Evolutionary conservation across 2,797 vertebrate genomes (phyloP).

Genomic region (Sphaeramia orbicularis): DNA sequence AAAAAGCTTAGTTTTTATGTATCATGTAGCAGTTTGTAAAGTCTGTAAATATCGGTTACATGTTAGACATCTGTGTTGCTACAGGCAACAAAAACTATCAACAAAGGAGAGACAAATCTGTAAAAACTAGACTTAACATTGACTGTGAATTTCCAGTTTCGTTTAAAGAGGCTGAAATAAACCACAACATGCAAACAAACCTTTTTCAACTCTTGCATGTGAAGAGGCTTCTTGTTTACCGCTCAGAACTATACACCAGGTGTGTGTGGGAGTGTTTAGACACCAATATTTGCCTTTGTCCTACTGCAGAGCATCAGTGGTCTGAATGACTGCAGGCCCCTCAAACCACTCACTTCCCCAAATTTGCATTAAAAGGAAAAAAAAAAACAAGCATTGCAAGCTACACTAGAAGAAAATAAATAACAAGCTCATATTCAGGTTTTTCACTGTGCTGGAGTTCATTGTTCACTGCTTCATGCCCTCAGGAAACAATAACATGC

Average conservation of each 20-base stretch:
- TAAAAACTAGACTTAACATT: neutral
- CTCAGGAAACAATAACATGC: slow-evolving; percentile 3
- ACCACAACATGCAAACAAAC: slow-evolving; percentile 45
- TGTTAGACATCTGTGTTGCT: neutral
- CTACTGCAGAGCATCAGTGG: slow-evolving; percentile 15
- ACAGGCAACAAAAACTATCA: neutral
- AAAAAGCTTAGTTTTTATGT: neutral
- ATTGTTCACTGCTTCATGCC: neutral
- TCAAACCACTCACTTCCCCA: neutral
- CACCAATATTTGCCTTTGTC: slow-evolving; percentile 38
- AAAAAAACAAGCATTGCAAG: neutral
- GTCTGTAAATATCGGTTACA: neutral
- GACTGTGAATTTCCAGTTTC: neutral
- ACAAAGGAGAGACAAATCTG: neutral
- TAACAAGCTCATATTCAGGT: neutral
- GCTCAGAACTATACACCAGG: slow-evolving; percentile 28
- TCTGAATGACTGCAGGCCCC: slow-evolving; percentile 2
- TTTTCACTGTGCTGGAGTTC: neutral
- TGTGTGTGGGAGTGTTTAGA: slow-evolving; percentile 48
- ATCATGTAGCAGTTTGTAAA: neutral
- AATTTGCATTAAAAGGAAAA: neutral
- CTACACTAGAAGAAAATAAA: neutral
- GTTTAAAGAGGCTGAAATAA: slow-evolving; percentile 28
- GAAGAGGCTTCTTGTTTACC: slow-evolving; percentile 52
- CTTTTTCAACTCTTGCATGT: slow-evolving; percentile 1